Evolutionary conservation across 2,888 invertebrate species (phyloP), one percentile per base, ranked within the genome.

Genomic region (Acanthosepion lycidas): DNA sequence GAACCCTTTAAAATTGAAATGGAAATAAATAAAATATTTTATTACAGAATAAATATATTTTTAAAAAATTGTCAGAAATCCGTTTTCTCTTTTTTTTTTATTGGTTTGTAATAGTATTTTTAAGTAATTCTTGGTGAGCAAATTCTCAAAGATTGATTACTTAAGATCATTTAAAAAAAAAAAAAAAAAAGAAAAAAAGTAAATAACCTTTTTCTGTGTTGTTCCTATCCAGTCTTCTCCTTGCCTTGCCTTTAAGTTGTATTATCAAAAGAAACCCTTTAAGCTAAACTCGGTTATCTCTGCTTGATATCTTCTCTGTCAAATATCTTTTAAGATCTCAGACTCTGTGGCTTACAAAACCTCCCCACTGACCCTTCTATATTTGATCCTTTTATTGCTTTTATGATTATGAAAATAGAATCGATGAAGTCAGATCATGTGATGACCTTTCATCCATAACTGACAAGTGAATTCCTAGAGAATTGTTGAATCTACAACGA

Each of bases 401-500:
- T 59, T 59, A 78, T 28, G 78, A 28, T 78, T 78, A 78, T 78
- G n/a, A 78, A 78, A 78, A 78, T 78, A 78, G 78, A 78, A 78
- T 78, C 78, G 18, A 28, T 78, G 15, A 78, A 78, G n/a, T 78
- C 28, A 78, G 78, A 78, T 78, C 28, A 78, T n/a, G 78, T 78
- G 78, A 9, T n/a, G 78, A 78, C 28, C 78, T 78, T 78, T 78
- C 78, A 78, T 78, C 78, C n/a, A 28, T n/a, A 78, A 78, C 78
- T 78, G 78, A 78, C 78, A 78, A 28, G 78, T 78, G 78, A 78
- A 78, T 78, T 78, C 78, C 78, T n/a, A 3, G 28, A 78, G 78
- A 78, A 78, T 78, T 78, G 78, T 78, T 78, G 78, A 78, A n/a
- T 78, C 78, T 78, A 78, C 78, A 78, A 78, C 78, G n/a, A 78